These are phyloP conservation scores for Agriotes lineatus DNA, from an alignment of 2,888 invertebrate genomes.

Conservation along the genomic window DNA sequence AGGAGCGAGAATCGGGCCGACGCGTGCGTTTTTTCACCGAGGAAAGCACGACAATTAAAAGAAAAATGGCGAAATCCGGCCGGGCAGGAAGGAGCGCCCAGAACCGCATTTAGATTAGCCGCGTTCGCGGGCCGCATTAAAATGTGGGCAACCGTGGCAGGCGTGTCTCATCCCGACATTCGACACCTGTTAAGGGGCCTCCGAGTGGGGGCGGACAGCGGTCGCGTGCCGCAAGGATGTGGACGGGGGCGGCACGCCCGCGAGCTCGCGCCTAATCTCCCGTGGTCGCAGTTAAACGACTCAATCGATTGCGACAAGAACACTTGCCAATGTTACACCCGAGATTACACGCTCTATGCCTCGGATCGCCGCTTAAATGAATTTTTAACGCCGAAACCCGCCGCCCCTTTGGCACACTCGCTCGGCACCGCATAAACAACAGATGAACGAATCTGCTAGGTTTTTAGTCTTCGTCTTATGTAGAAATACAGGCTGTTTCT, in stretches of 20 bases:
- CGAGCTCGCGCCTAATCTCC: constrained; percentile 47
- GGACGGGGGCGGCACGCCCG: constrained; percentile 44
- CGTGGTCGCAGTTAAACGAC: constrained; percentile 48
- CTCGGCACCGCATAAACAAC: not conserved
- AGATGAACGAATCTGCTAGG: too few relatives aligned
- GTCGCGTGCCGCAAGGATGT: constrained; percentile 59
- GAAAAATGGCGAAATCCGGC: not conserved
- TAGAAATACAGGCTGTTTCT: too few relatives aligned
- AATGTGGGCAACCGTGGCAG: constrained; percentile 17
- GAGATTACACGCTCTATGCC: constrained; percentile 35
- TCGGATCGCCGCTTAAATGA: not conserved
- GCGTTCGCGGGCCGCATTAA: not conserved
- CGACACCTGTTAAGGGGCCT: constrained; percentile 52
- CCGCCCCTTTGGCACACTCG: not conserved
- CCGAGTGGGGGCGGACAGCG: constrained; percentile 59
- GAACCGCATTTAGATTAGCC: constrained; percentile 10
- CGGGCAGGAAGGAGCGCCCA: not conserved
- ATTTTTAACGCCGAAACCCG: constrained; percentile 14
- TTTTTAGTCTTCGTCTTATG: too few relatives aligned
- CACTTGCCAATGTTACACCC: constrained; percentile 37
- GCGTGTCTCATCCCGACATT: constrained; percentile 36
- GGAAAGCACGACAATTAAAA: too few relatives aligned
- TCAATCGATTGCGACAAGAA: constrained; percentile 52
- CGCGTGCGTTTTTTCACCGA: too few relatives aligned
- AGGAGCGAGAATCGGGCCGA: too few relatives aligned